Evolutionary conservation across 2,888 invertebrate species (phyloP), one percentile per base, ranked within the genome.

Genomic region (Heliconius sara): DNA sequence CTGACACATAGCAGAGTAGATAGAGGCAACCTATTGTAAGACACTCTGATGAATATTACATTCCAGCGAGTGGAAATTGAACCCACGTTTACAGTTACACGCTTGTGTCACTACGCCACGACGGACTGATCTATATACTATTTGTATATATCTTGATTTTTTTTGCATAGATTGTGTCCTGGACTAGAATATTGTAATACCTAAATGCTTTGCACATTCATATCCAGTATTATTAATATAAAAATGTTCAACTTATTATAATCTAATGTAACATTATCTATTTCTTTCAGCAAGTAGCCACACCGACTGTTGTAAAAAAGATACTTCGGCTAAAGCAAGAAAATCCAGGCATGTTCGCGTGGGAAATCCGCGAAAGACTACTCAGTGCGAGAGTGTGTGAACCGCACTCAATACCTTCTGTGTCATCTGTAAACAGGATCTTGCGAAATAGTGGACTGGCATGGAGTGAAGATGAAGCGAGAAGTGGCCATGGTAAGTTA

Each of bases 331-430:
- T 98, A 87, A 99, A 99, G 91, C 98, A 98, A 89, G 98, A 99
- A 91, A 99, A 99, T 92, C 99, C 99, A 0, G 98, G 98, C 9
- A 98, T 99, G 97, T 99, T 99, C 91, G 99, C 99, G 16, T 99
- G 99, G 99, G 99, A 99, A 95, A 99, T 99, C 84, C 96, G 99
- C 0, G 98, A 99, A 91, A 97, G 98, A 86, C 95, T 99, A 83
- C 96, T 99, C 78, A 97, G 98, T 71, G 98, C 99, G 87, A 96
- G 98, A 79, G 97, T 99, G 84, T 99, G 99, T 88, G 99, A 99
- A 90, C 97, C 98, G 0, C 97, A 97, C 91, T 97, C 97, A 82
- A 98, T 99, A 85, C 99, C 99, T 1, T 98, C 98, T 13, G 98
- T 99, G 85, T 98, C 98, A 82, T 99, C 98, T 1, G 99, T 99